Evolutionary conservation across 2,113 vertebrate genomes (phyloP).

Genomic region (Dryoscopus gambensis): DNA sequence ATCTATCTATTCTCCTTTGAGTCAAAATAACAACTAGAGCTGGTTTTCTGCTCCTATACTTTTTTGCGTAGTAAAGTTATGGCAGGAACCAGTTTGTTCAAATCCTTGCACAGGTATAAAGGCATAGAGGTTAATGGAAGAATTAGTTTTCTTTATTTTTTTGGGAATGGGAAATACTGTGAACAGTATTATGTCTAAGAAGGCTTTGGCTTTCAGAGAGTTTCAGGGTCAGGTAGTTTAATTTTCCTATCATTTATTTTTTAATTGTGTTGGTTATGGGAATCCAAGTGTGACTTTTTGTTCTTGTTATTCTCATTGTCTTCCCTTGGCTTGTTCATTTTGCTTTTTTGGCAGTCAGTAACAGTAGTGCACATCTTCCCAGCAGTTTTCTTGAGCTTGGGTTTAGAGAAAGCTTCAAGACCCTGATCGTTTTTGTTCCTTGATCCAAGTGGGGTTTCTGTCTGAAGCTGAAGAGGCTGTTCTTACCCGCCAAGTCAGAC

Average conservation of each 20-base stretch:
- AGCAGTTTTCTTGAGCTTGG: not conserved
- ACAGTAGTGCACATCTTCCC: not conserved
- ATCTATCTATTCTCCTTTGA: not conserved
- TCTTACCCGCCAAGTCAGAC: not conserved
- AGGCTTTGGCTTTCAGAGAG: not conserved
- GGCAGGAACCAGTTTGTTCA: not conserved
- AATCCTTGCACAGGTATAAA: not conserved
- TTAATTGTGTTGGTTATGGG: not conserved
- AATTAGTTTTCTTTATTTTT: not conserved
- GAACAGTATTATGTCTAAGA: fast-evolving
- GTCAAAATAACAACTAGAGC: not conserved
- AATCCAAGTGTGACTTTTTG: not conserved
- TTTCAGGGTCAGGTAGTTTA: not conserved
- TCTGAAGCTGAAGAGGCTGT: not conserved
- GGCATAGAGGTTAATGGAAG: not conserved
- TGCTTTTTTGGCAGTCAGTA: not conserved
- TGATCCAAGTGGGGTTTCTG: not conserved
- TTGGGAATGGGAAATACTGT: not conserved
- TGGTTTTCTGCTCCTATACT: not conserved
- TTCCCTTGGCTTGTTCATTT: not conserved
- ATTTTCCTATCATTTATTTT: not conserved
- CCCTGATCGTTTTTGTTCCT: not conserved
- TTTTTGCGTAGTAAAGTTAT: not conserved
- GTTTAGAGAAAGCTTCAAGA: not conserved
- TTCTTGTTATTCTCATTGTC: not conserved